phyloP scores from a whole-genome alignment of 1,140 invertebrate species.

The Leptinotarsa lineolata region DNA sequence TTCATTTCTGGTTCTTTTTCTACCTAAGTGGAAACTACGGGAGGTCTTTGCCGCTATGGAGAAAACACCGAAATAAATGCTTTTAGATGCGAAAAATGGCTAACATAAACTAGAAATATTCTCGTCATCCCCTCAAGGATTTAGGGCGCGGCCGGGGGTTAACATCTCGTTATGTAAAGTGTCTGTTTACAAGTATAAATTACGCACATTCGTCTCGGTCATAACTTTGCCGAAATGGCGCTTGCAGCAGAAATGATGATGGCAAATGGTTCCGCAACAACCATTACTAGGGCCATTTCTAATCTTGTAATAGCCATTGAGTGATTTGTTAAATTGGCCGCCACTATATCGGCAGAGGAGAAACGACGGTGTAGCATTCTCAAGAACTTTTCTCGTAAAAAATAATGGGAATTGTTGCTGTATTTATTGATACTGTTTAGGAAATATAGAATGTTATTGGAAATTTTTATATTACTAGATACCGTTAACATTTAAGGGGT shows the following conservation, averaged over 20 bases:
- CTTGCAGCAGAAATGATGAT: constrained; percentile 49
- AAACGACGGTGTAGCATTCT: neutral
- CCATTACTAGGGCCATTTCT: constrained; percentile 48
- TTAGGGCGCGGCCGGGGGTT: constrained; percentile 40
- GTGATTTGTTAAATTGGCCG: constrained; percentile 45
- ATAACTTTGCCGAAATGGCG: constrained; percentile 45
- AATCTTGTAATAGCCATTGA: constrained; percentile 50
- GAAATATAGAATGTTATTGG: no score
- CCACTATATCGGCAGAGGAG: constrained; percentile 23
- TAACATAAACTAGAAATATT: neutral
- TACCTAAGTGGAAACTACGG: neutral
- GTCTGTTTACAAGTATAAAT: constrained; percentile 54
- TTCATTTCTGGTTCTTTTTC: no score
- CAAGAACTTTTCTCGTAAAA: no score
- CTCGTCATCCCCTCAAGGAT: neutral
- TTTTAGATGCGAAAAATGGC: neutral
- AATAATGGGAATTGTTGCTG: no score
- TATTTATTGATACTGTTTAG: no score
- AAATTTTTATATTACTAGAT: no score
- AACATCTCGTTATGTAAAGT: constrained; percentile 56
- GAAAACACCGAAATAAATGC: neutral
- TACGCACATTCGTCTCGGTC: constrained; percentile 47
- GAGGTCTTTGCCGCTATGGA: neutral
- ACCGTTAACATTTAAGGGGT: no score
- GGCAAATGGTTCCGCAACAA: constrained; percentile 48